Evolutionary conservation across 2,888 invertebrate species (phyloP).

Genomic region (Bellardia bayeri): DNA sequence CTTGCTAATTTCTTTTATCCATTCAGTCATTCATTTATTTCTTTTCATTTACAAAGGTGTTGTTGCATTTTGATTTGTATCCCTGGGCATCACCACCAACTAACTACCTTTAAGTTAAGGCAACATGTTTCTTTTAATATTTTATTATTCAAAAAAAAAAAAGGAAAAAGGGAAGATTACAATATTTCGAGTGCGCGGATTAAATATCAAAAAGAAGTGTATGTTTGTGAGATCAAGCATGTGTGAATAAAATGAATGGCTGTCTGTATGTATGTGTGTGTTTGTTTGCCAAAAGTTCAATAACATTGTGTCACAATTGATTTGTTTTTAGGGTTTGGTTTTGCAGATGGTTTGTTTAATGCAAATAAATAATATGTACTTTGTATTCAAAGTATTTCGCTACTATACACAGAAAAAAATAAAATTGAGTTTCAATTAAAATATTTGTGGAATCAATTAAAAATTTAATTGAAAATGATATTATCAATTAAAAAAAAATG

Average conservation of each 20-base stretch:
- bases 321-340: conserved; percentile 33
- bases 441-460: no score
- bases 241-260: conserved; percentile 39
- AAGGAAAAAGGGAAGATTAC: conserved; percentile 40
- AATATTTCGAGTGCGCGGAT: conserved; percentile 38
- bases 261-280: background rate
- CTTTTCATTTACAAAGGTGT: conserved; percentile 54
- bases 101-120: conserved; percentile 24
- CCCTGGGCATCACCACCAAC: conserved; percentile 23
- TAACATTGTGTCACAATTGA: conserved; percentile 56
- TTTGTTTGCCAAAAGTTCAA: conserved; percentile 54
- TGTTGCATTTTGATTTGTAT: conserved; percentile 49
- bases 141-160: background rate
- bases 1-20: background rate
- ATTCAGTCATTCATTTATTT: background rate
- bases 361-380: background rate
- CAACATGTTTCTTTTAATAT: conserved; percentile 29
- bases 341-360: conserved; percentile 7
- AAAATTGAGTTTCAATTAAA: no score
- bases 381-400: no score
- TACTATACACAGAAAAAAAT: no score
- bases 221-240: background rate
- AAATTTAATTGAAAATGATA: no score
- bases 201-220: background rate
- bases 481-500: no score